phyloP scores from a whole-genome alignment of 2,113 vertebrate species.

The Rhynchomys soricoides region DNA sequence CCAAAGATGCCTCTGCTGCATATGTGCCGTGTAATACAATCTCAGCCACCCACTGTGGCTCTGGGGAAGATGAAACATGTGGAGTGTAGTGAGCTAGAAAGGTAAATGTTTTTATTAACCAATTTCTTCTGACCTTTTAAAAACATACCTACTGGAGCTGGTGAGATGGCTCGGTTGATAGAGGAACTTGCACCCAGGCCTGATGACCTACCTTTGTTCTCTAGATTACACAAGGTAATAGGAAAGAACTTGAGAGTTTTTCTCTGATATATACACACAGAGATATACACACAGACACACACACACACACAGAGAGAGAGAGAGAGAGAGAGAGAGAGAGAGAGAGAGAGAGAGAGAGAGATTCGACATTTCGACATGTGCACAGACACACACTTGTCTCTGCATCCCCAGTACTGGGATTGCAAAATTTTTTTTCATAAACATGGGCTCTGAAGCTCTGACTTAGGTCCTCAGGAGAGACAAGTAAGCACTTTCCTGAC shows the following conservation, averaged over 20 bases:
- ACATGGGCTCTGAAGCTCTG: background rate
- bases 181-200: background rate
- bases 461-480: background rate
- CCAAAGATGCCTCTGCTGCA: background rate
- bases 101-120: background rate
- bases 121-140: conserved; percentile 23
- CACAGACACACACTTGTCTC: background rate
- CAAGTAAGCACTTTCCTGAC: background rate
- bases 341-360: too few species aligned
- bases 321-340: too few species aligned
- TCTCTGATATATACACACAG: background rate
- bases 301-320: background rate
- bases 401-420: background rate
- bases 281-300: background rate
- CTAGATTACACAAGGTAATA: background rate
- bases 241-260: background rate
- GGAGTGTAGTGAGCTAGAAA: background rate
- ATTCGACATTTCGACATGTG: too few species aligned
- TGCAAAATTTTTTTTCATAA: background rate
- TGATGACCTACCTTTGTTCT: background rate
- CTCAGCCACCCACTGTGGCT: background rate
- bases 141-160: background rate
- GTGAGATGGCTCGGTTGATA: background rate
- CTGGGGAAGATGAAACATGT: background rate
- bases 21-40: background rate